These are phyloP conservation scores for Menura novaehollandiae DNA, from an alignment of 2,113 vertebrate genomes.

Conservation along the genomic window DNA sequence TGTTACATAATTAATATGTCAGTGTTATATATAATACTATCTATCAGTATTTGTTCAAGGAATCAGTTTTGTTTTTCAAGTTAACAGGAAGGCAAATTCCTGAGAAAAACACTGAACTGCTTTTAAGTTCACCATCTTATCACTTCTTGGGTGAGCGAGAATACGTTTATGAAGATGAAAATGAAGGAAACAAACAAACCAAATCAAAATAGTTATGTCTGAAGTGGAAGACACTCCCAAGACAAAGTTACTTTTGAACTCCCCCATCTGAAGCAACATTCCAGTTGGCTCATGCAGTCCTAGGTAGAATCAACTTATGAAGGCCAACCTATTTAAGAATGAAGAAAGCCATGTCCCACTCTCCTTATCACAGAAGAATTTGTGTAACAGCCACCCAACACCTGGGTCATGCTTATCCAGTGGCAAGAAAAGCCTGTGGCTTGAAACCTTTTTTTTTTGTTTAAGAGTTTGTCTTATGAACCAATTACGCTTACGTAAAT, in stretches of 20 bases:
- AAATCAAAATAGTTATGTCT: neutral
- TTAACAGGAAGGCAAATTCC: neutral
- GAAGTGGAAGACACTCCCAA: neutral
- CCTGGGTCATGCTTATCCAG: neutral
- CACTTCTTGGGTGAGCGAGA: neutral
- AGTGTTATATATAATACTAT: neutral
- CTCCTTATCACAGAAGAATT: neutral
- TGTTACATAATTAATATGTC: neutral
- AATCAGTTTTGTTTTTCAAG: neutral
- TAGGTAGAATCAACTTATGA: fast-evolving
- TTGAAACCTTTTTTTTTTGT: neutral
- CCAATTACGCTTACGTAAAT: neutral
- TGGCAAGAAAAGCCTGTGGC: neutral
- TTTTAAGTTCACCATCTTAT: neutral
- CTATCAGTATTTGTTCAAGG: neutral
- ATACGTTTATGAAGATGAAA: neutral
- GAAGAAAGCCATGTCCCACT: neutral
- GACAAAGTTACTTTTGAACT: neutral
- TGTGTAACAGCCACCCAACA: neutral
- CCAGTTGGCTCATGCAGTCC: neutral
- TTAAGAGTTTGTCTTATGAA: neutral
- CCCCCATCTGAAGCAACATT: neutral
- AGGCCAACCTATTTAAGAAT: neutral
- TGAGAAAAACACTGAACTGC: neutral
- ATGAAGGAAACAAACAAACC: neutral